Evolutionary conservation across 2,113 vertebrate genomes (phyloP).

Genomic region (Muntiacus reevesi): DNA sequence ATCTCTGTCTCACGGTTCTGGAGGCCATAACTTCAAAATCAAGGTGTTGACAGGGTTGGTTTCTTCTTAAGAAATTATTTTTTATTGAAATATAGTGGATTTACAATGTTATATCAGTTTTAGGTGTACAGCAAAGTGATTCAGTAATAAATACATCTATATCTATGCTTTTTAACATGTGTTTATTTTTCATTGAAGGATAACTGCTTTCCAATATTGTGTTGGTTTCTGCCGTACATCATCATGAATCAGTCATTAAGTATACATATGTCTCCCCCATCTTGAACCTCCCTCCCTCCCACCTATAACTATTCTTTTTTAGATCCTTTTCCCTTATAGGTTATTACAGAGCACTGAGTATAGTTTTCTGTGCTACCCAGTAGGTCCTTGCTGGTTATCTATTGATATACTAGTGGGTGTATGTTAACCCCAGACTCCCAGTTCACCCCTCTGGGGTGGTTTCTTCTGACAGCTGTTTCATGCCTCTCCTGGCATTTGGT

Average conservation of each 20-base stretch:
- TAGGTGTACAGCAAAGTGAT: background rate
- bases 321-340: background rate
- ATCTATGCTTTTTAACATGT: background rate
- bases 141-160: background rate
- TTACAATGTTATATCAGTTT: background rate
- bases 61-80: background rate
- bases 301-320: background rate
- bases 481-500: background rate
- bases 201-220: background rate
- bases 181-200: background rate
- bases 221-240: background rate
- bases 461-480: background rate
- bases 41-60: background rate
- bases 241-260: background rate
- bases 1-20: background rate
- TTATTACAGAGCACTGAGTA: background rate
- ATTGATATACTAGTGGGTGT: background rate
- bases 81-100: background rate
- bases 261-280: background rate
- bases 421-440: background rate
- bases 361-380: background rate
- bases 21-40: background rate
- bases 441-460: background rate
- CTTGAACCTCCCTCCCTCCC: background rate
- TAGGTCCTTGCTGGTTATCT: background rate